These are phyloP conservation scores for Meles meles DNA, from an alignment of 2,113 vertebrate genomes.

Conservation along the genomic window DNA sequence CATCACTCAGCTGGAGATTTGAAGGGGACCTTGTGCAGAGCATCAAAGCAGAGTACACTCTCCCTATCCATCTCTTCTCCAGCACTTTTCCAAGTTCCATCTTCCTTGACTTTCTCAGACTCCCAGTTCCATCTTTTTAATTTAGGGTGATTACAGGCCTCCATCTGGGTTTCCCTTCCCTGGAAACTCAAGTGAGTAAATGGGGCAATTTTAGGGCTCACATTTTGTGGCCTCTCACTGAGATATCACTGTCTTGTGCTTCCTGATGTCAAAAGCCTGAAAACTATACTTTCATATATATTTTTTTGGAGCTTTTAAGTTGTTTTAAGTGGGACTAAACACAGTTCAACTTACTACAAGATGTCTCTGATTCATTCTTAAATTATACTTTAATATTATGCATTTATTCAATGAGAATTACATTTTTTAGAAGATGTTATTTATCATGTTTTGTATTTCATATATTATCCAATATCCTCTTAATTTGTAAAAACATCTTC, in stretches of 20 bases:
- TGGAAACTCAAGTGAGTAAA: neutral
- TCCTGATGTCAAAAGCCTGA: neutral
- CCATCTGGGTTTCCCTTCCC: neutral
- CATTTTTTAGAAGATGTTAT: neutral
- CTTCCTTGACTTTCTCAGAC: neutral
- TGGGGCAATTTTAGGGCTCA: neutral
- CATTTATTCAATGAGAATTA: neutral
- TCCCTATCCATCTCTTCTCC: neutral
- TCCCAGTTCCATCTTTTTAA: neutral
- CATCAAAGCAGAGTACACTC: neutral
- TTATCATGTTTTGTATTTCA: neutral
- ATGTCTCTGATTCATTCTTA: neutral
- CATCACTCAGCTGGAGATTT: too few relatives aligned
- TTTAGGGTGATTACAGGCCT: neutral
- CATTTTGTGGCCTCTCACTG: neutral
- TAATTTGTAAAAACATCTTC: neutral
- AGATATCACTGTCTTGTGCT: neutral
- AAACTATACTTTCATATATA: neutral
- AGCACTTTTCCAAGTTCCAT: neutral
- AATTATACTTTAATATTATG: neutral
- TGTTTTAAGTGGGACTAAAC: neutral
- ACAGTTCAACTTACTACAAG: neutral
- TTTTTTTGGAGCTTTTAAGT: neutral
- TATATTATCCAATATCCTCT: neutral
- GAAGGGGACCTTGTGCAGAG: accelerated